Evolutionary conservation across 2,113 vertebrate genomes (phyloP), one percentile per base, ranked within the genome.

Genomic region (Calypte anna): DNA sequence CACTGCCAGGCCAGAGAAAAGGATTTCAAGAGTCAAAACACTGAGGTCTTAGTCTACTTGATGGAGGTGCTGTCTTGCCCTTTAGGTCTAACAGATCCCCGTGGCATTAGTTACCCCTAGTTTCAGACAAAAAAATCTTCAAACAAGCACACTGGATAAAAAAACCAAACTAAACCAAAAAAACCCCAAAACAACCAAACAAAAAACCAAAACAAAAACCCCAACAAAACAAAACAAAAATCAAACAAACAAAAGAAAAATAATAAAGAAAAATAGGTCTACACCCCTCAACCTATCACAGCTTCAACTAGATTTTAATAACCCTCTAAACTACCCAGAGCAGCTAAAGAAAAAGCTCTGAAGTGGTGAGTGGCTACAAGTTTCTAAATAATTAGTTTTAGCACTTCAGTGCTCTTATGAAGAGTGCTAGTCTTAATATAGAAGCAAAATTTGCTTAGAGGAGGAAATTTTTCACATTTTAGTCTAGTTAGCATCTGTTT

Each of bases 21-120:
- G 2, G 10, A 59, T 67, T 93, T 48, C 13, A 19, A 28, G 5
- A 14, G 3, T 69, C 27, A 69, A 85, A 86, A 63, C 7, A 21
- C 5, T 27, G 17, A 85, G 4, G 3, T 86, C 31, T 64, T 67
- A 0, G 0, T 33, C 15, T 69, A 2, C 13, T 48, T 44, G 7
- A n/a, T n/a, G 33, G 12, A 94, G 15, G 1, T 57, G 25, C 9
- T 70, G 8, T 25, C 44, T 55, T 77, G 5, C 55, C 6, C 13
- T 62, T 80, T 62, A 8, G 23, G 12, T 46, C 3, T 43, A 14
- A 31, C 5, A 62, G 8, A n/a, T 12, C 17, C 9, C 12, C n/a
- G 0, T 43, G 25, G 59, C 84, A 88, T 4, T 48, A 80, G 23
- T n/a, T 36, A 61, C 9, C 7, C 48, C 10, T 24, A 36, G 75